Conservation (phyloP, 2,797 vertebrate species). For the Dendrocincla tyrannina region DNA sequence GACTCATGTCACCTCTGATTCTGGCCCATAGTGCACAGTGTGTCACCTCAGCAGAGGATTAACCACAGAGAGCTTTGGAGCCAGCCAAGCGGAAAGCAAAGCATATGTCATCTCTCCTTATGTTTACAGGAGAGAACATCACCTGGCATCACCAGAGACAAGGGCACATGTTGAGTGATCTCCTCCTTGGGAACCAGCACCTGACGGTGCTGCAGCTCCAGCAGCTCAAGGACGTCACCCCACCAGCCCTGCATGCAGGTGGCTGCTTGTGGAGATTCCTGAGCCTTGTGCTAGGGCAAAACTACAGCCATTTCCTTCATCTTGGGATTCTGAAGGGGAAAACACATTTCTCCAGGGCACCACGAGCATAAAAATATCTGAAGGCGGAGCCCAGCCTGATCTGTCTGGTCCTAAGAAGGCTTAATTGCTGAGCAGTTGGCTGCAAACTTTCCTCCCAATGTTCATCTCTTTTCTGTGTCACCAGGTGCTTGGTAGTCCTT, state of each 20-base stretch:
- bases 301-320: neutral
- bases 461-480: neutral
- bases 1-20: neutral
- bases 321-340: neutral
- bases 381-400: neutral
- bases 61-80: neutral
- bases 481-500: neutral
- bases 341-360: neutral
- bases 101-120: conserved; percentile 44
- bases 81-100: conserved; percentile 43
- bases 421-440: neutral
- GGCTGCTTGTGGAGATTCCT: fast-evolving
- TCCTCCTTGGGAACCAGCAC: neutral
- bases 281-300: neutral
- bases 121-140: conserved; percentile 16
- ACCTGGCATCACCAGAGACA: conserved; percentile 10
- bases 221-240: neutral
- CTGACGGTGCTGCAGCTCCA: neutral
- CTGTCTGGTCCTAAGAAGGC: neutral
- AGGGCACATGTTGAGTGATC: neutral
- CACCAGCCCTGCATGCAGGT: fast-evolving
- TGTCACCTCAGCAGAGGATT: conserved; percentile 4
- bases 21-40: neutral
- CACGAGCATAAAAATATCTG: neutral
- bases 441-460: neutral